These are phyloP conservation scores for Phragmatobia fuliginosa DNA, from an alignment of 2,888 invertebrate genomes.

Conservation along the genomic window DNA sequence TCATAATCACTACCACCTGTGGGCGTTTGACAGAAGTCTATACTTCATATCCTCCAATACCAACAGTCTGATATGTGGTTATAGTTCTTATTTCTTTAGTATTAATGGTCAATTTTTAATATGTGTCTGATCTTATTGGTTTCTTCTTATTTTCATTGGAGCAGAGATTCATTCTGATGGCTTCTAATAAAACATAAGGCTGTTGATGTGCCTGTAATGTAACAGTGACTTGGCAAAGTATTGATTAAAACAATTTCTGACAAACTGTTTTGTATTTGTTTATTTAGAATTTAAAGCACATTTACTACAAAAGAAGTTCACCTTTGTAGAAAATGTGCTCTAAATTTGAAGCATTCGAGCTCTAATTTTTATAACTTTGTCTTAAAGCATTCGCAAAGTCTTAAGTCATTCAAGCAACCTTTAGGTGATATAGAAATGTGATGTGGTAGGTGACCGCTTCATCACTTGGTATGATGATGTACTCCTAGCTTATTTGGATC, in stretches of 20 bases:
- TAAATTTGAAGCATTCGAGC: no score
- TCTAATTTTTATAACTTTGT: no score
- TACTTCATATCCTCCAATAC: constrained; percentile 50
- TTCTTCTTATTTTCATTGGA: constrained; percentile 32
- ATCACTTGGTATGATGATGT: no score
- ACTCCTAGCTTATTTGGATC: no score
- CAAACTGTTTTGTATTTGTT: not conserved
- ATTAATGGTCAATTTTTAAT: constrained; percentile 28
- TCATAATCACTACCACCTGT: constrained; percentile 72
- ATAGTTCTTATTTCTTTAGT: constrained; percentile 29
- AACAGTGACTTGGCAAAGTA: constrained; percentile 14
- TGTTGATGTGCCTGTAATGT: constrained; percentile 26
- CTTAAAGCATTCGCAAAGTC: no score
- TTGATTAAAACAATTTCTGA: not conserved
- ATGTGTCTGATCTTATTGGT: constrained; percentile 19
- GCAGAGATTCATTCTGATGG: constrained; percentile 44
- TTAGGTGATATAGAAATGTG: no score
- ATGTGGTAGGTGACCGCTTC: no score
- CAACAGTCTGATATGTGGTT: constrained; percentile 23
- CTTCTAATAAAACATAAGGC: constrained; percentile 40
- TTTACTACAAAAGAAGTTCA: no score
- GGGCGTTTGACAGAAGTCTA: constrained; percentile 59
- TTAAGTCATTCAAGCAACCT: no score
- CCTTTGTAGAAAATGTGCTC: no score
- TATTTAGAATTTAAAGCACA: no score